Evolutionary conservation across 2,797 vertebrate species (phyloP), one percentile per base, ranked within the genome.

Genomic region (Danionella dracula): DNA sequence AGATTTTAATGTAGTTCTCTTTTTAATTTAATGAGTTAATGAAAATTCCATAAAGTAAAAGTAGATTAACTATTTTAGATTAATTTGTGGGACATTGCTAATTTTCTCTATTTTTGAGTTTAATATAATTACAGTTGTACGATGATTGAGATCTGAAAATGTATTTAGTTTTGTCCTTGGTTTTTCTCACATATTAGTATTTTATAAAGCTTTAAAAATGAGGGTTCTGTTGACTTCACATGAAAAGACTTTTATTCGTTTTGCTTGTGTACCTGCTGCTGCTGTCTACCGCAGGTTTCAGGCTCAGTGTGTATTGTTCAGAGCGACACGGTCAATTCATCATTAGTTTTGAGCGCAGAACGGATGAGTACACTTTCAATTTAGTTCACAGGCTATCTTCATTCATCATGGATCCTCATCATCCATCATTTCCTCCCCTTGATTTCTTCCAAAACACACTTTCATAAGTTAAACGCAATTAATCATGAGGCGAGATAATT

Each of bases 341-440:
- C 95, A 95, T 94, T 93, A 93, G 92, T 94, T 95, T 93, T 93
- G 93, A 93, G 91, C 87, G 83, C 87, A 89, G 90, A 94, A 95
- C 89, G 93, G 93, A 96, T 96, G 96, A 95, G 93, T 95, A 93
- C 93, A 95, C 95, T 94, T 98, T 94, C 94, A 96, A 97, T 98
- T 98, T 96, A 97, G 93, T 97, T 93, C 92, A 83, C 91, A 91
- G 88, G 93, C 90, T 91, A 94, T 93, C 91, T 96, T 90, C 94
- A 96, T 97, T 94, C 93, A 97, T 97, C 93, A 95, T 81, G 77
- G 78, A 70, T 75, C 87, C 81, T 92, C 93, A 87, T 91, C 93
- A 95, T 97, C 93, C 94, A 96, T 97, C 95, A 95, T 93, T 84
- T 82, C 81, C 83, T 80, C 83, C 78, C 89, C 88, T 90, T 90